Percentiles rank a stretch among this genome's conserved stretches.
phyloP scores from a whole-genome alignment of 2,888 invertebrate species.

The Cepaea hortensis region DNA sequence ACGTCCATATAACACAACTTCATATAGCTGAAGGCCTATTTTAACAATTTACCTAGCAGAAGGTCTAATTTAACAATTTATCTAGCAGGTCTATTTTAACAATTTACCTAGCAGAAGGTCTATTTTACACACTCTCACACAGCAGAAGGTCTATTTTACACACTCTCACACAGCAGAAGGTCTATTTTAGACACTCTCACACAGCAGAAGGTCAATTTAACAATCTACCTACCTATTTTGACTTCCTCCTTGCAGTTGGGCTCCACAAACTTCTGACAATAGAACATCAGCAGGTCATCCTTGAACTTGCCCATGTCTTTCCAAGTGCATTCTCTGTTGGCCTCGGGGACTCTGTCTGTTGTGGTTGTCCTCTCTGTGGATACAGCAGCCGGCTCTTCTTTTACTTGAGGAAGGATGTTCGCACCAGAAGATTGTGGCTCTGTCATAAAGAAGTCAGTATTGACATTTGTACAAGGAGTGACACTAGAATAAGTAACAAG shows the following conservation, averaged over 20 bases:
- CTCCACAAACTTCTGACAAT: slow-evolving; percentile 68
- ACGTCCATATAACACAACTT: too few species aligned
- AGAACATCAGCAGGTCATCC: slow-evolving; percentile 65
- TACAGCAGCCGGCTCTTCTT: not conserved
- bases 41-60: too few species aligned
- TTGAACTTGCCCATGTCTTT: slow-evolving; percentile 67
- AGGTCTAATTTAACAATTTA: too few species aligned
- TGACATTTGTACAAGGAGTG: not conserved
- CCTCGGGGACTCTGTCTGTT: not conserved
- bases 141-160: too few species aligned
- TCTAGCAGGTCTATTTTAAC: too few species aligned
- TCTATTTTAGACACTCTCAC: too few species aligned
- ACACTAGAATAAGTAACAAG: too few species aligned
- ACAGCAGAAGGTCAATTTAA: too few species aligned
- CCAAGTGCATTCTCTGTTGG: slow-evolving; percentile 58
- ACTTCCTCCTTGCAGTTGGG: slow-evolving; percentile 61
- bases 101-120: too few species aligned
- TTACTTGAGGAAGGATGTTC: slow-evolving; percentile 12
- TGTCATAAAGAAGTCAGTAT: not conserved
- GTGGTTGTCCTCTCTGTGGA: not conserved
- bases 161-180: too few species aligned
- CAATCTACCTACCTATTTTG: slow-evolving; percentile 44
- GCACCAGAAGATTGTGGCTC: slow-evolving; percentile 6
- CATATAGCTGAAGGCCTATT: too few species aligned
- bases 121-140: too few species aligned